Conservation (phyloP, 2,113 vertebrate species). For the Periophthalmus modestus region DNA sequence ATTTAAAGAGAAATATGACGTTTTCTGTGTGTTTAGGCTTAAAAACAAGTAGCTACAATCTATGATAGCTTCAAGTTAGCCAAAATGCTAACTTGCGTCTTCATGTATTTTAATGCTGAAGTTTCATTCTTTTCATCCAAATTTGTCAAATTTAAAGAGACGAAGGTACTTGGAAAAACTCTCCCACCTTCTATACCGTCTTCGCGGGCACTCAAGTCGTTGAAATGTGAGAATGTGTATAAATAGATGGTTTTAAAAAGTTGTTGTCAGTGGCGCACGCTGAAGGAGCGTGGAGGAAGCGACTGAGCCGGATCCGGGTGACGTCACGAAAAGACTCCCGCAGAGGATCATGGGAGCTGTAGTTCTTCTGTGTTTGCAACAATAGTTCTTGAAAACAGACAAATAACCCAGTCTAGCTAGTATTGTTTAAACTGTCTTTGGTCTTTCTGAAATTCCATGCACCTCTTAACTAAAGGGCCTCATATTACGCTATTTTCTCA, state of each 20-base stretch:
- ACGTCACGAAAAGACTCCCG: conserved; percentile 30
- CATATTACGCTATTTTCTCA: not conserved
- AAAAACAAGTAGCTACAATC: conserved; percentile 36
- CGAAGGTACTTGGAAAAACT: accelerated
- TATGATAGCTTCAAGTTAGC: conserved; percentile 28
- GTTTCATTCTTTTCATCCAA: not conserved
- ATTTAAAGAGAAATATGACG: conserved; percentile 36
- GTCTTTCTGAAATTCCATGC: too few relatives aligned
- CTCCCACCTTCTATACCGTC: conserved; percentile 20
- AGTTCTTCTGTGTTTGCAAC: conserved; percentile 14
- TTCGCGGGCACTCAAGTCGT: accelerated
- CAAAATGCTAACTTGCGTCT: conserved; percentile 11
- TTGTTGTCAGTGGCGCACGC: conserved; percentile 24
- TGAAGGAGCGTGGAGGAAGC: not conserved
- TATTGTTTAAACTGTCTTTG: too few relatives aligned
- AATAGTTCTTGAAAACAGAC: not conserved
- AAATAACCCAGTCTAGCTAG: too few relatives aligned
- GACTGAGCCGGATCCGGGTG: conserved; percentile 47
- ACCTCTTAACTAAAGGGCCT: too few relatives aligned
- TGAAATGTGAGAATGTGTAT: not conserved
- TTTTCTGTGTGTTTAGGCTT: conserved; percentile 30
- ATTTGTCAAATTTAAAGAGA: accelerated
- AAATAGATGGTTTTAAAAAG: conserved; percentile 2
- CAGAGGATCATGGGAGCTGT: conserved; percentile 33
- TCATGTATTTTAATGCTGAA: not conserved